Evolutionary conservation across 1,140 invertebrate genomes (phyloP).

Genomic region (Muscidifurax raptorellus): DNA sequence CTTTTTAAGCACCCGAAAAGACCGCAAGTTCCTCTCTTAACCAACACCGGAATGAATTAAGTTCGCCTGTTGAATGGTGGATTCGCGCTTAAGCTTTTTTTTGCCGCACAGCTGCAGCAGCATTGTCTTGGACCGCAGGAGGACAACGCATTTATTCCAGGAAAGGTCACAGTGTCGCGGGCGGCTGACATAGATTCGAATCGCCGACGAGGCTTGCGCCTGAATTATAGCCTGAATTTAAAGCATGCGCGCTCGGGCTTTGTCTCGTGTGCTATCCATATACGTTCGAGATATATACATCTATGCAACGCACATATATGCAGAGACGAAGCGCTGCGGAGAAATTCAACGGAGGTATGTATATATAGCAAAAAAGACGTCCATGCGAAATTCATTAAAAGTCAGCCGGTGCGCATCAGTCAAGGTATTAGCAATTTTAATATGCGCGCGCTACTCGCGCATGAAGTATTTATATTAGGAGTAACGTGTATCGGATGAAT

Average conservation of each 20-base stretch:
- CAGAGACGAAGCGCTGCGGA: not conserved
- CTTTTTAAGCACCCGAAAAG: too few relatives aligned
- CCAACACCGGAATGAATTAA: slow-evolving; percentile 45
- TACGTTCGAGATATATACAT: not conserved
- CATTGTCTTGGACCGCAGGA: slow-evolving; percentile 17
- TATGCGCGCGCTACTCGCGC: not conserved
- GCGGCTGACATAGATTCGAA: slow-evolving; percentile 41
- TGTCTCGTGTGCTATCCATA: not conserved
- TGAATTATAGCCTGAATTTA: slow-evolving; percentile 44
- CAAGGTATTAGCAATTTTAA: slow-evolving; percentile 1
- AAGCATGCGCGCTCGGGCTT: slow-evolving; percentile 31
- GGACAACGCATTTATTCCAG: not conserved
- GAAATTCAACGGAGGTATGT: not conserved
- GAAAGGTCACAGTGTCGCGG: slow-evolving; percentile 24
- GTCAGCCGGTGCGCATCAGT: not conserved
- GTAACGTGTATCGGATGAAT: not conserved
- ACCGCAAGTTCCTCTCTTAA: slow-evolving; percentile 21
- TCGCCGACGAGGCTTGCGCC: slow-evolving; percentile 24
- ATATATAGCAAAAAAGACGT: not conserved
- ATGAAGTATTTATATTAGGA: not conserved
- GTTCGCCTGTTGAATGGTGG: slow-evolving; percentile 26
- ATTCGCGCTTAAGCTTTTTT: not conserved
- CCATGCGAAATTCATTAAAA: slow-evolving; percentile 26
- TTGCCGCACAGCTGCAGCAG: slow-evolving; percentile 15
- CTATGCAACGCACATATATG: not conserved